Evolutionary conservation across 2,888 invertebrate genomes (phyloP).

Genomic region (Conistra vaccinii): DNA sequence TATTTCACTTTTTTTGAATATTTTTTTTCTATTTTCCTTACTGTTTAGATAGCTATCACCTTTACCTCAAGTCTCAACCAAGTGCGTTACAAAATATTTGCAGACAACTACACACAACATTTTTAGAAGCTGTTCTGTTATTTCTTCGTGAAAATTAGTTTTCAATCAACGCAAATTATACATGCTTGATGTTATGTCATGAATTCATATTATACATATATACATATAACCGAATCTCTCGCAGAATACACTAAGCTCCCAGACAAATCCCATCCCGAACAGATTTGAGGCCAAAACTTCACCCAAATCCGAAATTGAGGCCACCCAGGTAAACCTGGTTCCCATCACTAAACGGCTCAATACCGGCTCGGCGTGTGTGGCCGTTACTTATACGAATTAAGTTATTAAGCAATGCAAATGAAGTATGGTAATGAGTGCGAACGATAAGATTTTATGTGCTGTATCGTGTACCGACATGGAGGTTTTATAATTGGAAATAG

Average conservation of each 20-base stretch:
- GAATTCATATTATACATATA: not conserved
- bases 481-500: constrained; percentile 32
- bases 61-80: too few relatives aligned
- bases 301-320: constrained; percentile 35
- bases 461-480: constrained; percentile 9
- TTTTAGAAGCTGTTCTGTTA: not conserved
- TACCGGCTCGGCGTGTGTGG: constrained; percentile 74
- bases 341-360: constrained; percentile 63
- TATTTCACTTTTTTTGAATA: too few relatives aligned
- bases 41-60: too few relatives aligned
- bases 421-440: constrained; percentile 60
- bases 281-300: constrained; percentile 46
- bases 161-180: not conserved
- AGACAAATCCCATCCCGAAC: not conserved
- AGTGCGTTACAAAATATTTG: not conserved
- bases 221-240: not conserved
- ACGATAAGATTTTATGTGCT: constrained; percentile 40
- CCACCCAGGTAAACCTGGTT: constrained; percentile 49
- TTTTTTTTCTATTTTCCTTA: too few relatives aligned
- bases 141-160: not conserved
- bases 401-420: constrained; percentile 83
- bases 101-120: not conserved
- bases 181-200: too few relatives aligned
- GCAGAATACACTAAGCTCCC: not conserved
- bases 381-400: constrained; percentile 73